These are phyloP conservation scores for Sphinx pinastri DNA, from an alignment of 2,888 invertebrate genomes.

Conservation along the genomic window DNA sequence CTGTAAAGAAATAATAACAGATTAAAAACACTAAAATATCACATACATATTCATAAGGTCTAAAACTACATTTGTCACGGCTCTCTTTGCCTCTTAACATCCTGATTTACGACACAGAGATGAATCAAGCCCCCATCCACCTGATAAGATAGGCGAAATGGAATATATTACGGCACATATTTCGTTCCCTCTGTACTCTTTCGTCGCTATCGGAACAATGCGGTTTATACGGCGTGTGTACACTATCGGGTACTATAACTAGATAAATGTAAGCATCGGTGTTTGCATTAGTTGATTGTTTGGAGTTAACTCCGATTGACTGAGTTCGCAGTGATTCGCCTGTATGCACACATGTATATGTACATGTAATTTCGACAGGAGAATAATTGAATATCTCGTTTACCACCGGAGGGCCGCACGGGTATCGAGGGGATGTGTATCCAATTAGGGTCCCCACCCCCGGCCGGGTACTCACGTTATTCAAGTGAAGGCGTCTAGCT, in stretches of 20 bases:
- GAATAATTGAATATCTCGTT: conserved; percentile 65
- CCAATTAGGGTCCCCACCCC: conserved; percentile 51
- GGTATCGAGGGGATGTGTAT: conserved; percentile 51
- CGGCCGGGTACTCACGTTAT: conserved; percentile 42
- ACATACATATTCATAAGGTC: too few relatives aligned
- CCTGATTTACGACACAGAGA: not conserved
- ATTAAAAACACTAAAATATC: too few relatives aligned
- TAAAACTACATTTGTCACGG: not conserved
- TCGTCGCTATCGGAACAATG: not conserved
- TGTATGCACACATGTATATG: conserved; percentile 37
- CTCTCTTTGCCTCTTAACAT: not conserved
- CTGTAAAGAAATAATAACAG: too few relatives aligned
- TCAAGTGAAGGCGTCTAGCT: conserved; percentile 39
- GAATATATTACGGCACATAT: not conserved
- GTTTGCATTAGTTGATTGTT: conserved; percentile 69
- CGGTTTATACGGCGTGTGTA: not conserved
- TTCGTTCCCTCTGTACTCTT: not conserved
- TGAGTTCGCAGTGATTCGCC: conserved; percentile 40
- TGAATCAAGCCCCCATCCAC: not conserved
- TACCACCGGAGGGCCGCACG: conserved; percentile 54
- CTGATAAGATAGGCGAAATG: not conserved
- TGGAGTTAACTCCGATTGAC: conserved; percentile 57
- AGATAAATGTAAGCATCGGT: conserved; percentile 45
- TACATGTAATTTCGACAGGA: conserved; percentile 47
- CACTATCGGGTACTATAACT: not conserved